Conservation (phyloP, 2,113 vertebrate species). For the Chrysochloris asiatica region DNA sequence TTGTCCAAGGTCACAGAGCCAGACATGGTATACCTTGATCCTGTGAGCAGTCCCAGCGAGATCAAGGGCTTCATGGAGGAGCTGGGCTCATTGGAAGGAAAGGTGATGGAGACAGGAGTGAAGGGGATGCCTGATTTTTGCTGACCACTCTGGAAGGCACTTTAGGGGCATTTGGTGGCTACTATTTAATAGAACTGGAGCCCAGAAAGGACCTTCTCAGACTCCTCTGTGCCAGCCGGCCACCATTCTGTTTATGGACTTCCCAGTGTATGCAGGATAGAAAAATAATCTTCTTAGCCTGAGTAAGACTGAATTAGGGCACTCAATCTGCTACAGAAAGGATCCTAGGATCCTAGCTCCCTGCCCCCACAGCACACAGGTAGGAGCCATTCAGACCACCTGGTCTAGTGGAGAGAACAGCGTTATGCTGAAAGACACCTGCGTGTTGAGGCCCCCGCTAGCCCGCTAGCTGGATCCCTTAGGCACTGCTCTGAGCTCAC, state of each 20-base stretch:
- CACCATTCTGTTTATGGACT: not conserved
- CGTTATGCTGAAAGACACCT: not conserved
- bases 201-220: not conserved
- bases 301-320: conserved; percentile 62
- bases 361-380: not conserved
- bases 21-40: not conserved
- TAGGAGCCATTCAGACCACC: conserved; percentile 29
- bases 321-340: conserved; percentile 51
- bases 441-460: not conserved
- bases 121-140: not conserved
- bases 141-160: not conserved
- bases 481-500: not conserved
- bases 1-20: not conserved
- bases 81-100: not conserved
- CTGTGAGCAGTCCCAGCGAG: not conserved
- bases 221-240: not conserved
- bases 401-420: not conserved
- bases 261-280: not conserved
- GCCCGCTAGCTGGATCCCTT: not conserved
- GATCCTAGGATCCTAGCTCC: conserved; percentile 12
- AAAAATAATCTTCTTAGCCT: conserved; percentile 69
- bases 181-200: not conserved
- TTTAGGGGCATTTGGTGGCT: not conserved
- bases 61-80: not conserved
- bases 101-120: not conserved